Evolutionary conservation across 2,797 vertebrate genomes (phyloP), one percentile per base, ranked within the genome.

Genomic region (Halcyon badia): DNA sequence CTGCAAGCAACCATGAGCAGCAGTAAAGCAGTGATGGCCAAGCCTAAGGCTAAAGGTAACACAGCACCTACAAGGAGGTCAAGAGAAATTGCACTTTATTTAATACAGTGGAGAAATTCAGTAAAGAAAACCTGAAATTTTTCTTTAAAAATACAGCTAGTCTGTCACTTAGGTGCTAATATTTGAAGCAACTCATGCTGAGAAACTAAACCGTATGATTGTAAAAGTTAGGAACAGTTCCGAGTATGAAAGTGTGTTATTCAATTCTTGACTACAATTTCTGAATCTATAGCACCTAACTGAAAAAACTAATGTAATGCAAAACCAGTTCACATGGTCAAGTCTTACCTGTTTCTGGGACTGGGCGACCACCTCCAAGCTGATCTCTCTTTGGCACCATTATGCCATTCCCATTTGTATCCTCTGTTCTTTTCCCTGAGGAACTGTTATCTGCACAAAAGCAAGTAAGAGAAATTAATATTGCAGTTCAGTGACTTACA

Each of bases 1-100:
- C 99, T 98, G 95, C 99, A 99, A 96, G 98, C 98, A 44, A 99
- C 99, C 99, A 99, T 99, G 95, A 99, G 98, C 73, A 99, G 98
- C 94, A 99, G 99, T 97, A 99, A 97, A 70, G 98, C 98, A 2
- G 99, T 99, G 98, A 99, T 99, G 95, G 99, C 98, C 84, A 99
- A 97, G 80, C 99, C 99, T 69, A 99, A 97, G 5, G 99, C 98
- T 97, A 99, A 98, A 48, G 99, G 99, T 21, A 99, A 98, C 96
- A 99, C 99, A 3, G 99, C 99, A 95, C 99, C 99, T 99, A 94
- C 30, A 90, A 68, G 2, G 5, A 83, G 73, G 70, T 72, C 28
- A 84, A 82, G 49, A 88, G 46, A 78, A 49, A 44, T 66, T 52
- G 78, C 19, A 5, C 25, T 96, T 92, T 69, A 51, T 92, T 94